Evolutionary conservation across 2,113 vertebrate species (phyloP).

Genomic region (Progne subis): DNA sequence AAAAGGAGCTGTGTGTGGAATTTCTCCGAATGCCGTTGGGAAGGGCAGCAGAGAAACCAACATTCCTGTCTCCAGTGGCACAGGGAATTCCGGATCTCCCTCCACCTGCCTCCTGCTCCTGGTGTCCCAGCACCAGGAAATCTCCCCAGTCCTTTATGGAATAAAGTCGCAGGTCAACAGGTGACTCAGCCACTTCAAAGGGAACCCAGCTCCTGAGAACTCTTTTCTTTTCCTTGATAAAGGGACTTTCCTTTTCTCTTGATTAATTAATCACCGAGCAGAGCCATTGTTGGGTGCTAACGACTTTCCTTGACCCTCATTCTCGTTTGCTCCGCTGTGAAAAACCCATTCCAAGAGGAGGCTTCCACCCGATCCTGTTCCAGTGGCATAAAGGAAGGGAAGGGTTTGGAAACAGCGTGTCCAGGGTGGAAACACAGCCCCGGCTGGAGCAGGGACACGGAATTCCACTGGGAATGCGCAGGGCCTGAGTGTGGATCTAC

Average conservation of each 20-base stretch:
- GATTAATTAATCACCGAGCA: slow-evolving; percentile 19
- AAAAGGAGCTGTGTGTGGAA: not conserved
- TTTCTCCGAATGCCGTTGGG: not conserved
- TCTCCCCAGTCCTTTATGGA: not conserved
- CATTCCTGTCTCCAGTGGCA: slow-evolving; percentile 49
- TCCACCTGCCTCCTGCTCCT: rapidly evolving
- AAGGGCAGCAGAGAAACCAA: slow-evolving; percentile 47
- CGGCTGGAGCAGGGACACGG: not conserved
- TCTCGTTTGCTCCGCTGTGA: slow-evolving; percentile 15
- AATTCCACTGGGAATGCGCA: not conserved
- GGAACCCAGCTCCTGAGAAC: not conserved
- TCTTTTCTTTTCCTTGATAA: not conserved
- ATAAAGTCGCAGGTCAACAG: not conserved
- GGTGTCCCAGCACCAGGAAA: not conserved
- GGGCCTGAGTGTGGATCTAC: not conserved
- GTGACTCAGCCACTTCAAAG: slow-evolving; percentile 26
- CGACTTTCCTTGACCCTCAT: not conserved
- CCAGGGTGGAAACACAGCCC: not conserved
- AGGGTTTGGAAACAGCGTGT: not conserved
- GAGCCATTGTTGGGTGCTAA: not conserved
- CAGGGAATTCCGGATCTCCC: not conserved
- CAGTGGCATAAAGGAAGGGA: not conserved
- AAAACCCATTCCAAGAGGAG: not conserved
- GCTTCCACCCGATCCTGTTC: not conserved
- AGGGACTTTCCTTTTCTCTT: slow-evolving; percentile 28